Conservation (phyloP, 2,888 invertebrate genomes). For the Torymus texanus region DNA sequence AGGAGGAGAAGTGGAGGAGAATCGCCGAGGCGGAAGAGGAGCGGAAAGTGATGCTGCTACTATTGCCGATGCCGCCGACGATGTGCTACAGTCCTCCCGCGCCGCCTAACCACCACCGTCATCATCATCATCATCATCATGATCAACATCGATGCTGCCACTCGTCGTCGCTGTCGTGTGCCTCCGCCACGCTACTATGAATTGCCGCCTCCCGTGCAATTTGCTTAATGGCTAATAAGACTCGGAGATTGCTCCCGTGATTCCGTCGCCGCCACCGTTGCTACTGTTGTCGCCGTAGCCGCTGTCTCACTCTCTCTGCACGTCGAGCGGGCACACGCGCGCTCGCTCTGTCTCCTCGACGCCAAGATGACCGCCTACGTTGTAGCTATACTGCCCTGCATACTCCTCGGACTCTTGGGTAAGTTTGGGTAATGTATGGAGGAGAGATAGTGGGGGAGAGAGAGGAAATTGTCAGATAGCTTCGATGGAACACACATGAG, state of each 20-base stretch:
- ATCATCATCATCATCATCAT: background rate
- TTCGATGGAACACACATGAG: too few species aligned
- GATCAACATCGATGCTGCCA: background rate
- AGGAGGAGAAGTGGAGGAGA: constrained; percentile 22
- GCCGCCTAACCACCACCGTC: too few species aligned
- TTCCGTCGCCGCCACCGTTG: background rate
- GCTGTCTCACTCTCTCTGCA: background rate
- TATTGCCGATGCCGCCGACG: background rate
- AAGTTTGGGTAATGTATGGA: constrained; percentile 55
- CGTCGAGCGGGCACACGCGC: background rate
- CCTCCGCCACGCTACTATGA: background rate
- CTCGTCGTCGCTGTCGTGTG: constrained; percentile 51
- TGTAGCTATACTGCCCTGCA: constrained; percentile 68
- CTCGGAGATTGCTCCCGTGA: constrained; percentile 37
- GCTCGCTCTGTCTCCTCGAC: background rate
- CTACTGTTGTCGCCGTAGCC: background rate
- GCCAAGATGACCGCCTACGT: constrained; percentile 71
- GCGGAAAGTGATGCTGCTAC: constrained; percentile 1
- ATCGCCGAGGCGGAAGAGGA: constrained; percentile 24
- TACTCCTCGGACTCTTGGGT: constrained; percentile 72
- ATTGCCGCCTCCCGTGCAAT: constrained; percentile 61
- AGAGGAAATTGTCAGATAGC: too few species aligned
- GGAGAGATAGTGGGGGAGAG: too few species aligned
- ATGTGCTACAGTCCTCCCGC: too few species aligned
- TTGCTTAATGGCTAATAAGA: constrained; percentile 71